Conservation (phyloP, 2,888 invertebrate species). For the Pimpla rufipes region DNA sequence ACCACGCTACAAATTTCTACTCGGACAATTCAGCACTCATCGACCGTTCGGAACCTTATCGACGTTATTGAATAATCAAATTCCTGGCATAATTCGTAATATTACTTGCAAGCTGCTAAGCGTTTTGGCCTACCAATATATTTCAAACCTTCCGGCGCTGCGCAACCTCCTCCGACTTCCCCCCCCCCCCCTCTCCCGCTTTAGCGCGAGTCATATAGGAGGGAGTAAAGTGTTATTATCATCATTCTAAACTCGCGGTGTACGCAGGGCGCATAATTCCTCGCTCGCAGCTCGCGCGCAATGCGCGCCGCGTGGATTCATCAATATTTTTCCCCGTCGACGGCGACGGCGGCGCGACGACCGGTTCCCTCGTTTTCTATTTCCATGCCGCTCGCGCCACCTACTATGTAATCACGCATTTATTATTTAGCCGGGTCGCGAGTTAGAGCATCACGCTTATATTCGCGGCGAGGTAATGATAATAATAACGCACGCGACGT, state of each 20-base stretch:
- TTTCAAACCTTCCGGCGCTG: constrained; percentile 68
- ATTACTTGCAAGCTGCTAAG: background rate
- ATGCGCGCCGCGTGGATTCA: constrained; percentile 45
- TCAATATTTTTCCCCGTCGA: constrained; percentile 47
- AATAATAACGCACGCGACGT: constrained; percentile 19
- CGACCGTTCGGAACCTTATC: background rate
- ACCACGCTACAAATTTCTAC: no score
- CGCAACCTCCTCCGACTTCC: constrained; percentile 68
- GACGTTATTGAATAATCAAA: background rate
- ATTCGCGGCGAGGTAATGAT: constrained; percentile 31
- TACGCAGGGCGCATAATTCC: constrained; percentile 39
- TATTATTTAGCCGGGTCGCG: constrained; percentile 52
- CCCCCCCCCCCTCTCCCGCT: constrained; percentile 49
- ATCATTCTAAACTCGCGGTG: constrained; percentile 47
- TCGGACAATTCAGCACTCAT: no score
- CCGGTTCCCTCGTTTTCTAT: constrained; percentile 65
- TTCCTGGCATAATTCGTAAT: background rate
- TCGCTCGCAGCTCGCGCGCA: constrained; percentile 32
- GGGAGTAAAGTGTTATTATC: constrained; percentile 68
- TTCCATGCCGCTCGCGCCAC: constrained; percentile 17
- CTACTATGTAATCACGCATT: constrained; percentile 55
- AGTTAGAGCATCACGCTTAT: background rate
- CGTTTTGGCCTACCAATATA: constrained; percentile 71
- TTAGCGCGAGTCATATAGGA: no score
- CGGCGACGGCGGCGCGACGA: constrained; percentile 33